phyloP scores from a whole-genome alignment of 2,888 invertebrate genomes.

The Polydrusus cervinus region DNA sequence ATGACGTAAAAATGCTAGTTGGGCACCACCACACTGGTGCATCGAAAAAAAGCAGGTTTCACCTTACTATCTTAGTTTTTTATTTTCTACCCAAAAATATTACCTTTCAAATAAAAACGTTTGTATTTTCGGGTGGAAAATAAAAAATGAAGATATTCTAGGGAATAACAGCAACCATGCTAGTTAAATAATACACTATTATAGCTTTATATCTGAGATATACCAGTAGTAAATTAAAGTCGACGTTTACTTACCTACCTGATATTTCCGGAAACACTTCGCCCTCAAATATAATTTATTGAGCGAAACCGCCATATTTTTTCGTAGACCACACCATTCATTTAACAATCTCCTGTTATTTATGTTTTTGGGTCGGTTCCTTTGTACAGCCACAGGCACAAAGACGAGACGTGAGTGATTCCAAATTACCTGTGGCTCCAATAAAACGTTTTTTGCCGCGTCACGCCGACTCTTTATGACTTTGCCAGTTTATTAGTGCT shows the following conservation, averaged over 20 bases:
- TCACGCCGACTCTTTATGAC: slow-evolving; percentile 32
- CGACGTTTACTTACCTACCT: background rate
- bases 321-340: slow-evolving; percentile 9
- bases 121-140: too few species aligned
- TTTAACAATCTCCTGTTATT: slow-evolving; percentile 23
- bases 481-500: slow-evolving; percentile 40
- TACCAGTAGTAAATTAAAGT: too few species aligned
- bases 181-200: too few species aligned
- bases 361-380: slow-evolving; percentile 30
- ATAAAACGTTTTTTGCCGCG: slow-evolving; percentile 33
- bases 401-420: slow-evolving; percentile 37
- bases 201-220: too few species aligned
- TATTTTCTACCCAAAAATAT: too few species aligned
- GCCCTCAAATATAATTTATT: slow-evolving; percentile 19
- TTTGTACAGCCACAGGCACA: slow-evolving; percentile 37
- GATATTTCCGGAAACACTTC: slow-evolving; percentile 6
- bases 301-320: background rate
- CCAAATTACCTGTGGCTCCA: slow-evolving; percentile 41
- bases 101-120: too few species aligned
- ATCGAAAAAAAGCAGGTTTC: too few species aligned
- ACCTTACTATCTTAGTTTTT: too few species aligned
- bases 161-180: too few species aligned
- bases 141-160: too few species aligned
- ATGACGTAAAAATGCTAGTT: too few species aligned
- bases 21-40: too few species aligned